Evolutionary conservation across 2,888 invertebrate species (phyloP), one percentile per base, ranked within the genome.

Genomic region (Hyposoter dolosus): DNA sequence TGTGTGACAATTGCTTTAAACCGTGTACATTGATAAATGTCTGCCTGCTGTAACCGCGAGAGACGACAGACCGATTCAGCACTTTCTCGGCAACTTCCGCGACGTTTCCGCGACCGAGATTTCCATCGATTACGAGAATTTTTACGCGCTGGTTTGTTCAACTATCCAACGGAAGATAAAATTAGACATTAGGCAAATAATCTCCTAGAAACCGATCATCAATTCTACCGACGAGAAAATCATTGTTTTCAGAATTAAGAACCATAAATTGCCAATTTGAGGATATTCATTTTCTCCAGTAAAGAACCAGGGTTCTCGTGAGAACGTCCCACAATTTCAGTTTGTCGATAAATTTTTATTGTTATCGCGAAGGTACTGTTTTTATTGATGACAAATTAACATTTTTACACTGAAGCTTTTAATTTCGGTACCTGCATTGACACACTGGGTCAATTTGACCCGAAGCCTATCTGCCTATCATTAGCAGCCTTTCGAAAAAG

Each of bases 51-150:
- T 40, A 65, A 72, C 63, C 80, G 63, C 63, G 63, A 63, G 76
- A 76, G 40, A 23, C 40, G 12, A 60, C 28, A 15, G 65, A 72
- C 40, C 60, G 45, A 60, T 71, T 32, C 23, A 65, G 82, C 86
- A 93, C 92, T 93, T 93, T 93, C 92, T 92, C 90, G 87, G 89
- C 89, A 90, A 92, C 90, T 92, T 91, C 88, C 91, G 90, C 40
- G 28, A 89, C 89, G 83, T 88, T 88, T 89, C 84, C 87, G 87
- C 88, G 85, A 76, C 85, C 78, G 85, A 89, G 89, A 90, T 91
- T 91, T 92, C 90, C 90, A 91, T 89, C 89, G 90, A 91, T 92
- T 90, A 90, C 89, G 90, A 90, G 89, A 90, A 91, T 89, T 50
- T 74, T 86, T 88, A 85, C 83, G 84, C 15, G 50, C 71, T 74